Evolutionary conservation across 2,888 invertebrate species (phyloP).

Genomic region (Athalia rosae): DNA sequence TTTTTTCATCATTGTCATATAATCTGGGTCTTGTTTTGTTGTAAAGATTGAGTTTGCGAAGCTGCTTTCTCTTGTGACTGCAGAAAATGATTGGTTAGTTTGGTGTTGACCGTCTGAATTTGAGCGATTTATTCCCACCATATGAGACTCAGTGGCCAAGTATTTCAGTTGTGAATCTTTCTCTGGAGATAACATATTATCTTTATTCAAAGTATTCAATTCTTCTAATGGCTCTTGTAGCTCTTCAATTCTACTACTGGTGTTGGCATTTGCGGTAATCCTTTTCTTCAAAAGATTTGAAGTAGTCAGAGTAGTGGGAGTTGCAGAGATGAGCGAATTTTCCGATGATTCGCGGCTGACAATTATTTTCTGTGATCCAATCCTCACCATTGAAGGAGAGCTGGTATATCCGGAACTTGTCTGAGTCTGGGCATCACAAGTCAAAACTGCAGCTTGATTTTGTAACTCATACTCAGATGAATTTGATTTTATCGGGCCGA

Average conservation of each 20-base stretch:
- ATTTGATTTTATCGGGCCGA: not conserved
- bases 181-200: slow-evolving; percentile 53
- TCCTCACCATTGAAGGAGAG: not conserved
- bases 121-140: not conserved
- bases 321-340: not conserved
- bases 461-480: not conserved
- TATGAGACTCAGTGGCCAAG: slow-evolving; percentile 45
- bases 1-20: not conserved
- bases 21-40: not conserved
- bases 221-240: not conserved
- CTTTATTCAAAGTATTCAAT: slow-evolving; percentile 20
- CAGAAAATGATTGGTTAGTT: not conserved
- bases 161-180: slow-evolving; percentile 55
- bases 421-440: not conserved
- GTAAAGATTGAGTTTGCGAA: not conserved
- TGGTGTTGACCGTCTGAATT: not conserved
- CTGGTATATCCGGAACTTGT: not conserved
- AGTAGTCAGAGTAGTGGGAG: not conserved
- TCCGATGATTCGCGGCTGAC: not conserved
- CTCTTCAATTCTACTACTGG: not conserved
- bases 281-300: not conserved
- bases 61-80: not conserved
- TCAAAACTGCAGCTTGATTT: not conserved
- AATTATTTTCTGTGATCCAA: not conserved
- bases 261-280: not conserved